Conservation (phyloP, 2,113 vertebrate species). For the Myiagra hebetior region DNA sequence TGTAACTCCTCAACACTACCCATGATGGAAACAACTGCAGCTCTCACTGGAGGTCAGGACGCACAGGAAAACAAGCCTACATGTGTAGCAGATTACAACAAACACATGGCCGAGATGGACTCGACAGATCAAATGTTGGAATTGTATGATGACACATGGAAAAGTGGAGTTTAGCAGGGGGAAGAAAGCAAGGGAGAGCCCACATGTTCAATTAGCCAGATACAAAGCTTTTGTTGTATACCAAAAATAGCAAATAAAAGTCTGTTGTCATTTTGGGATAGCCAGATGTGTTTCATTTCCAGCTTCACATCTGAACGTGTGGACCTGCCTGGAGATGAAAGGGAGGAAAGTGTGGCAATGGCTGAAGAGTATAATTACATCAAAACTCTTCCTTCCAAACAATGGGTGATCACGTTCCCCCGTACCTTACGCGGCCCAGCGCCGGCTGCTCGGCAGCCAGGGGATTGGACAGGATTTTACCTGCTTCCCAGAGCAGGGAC, state of each 20-base stretch:
- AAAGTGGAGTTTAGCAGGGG: slow-evolving; percentile 39
- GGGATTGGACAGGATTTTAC: not conserved
- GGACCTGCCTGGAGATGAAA: slow-evolving; percentile 67
- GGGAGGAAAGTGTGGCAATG: slow-evolving; percentile 61
- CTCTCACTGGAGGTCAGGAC: slow-evolving; percentile 68
- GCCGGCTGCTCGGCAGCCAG: not conserved
- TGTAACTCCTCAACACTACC: slow-evolving; percentile 60
- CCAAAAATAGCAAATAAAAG: slow-evolving; percentile 65
- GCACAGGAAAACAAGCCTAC: slow-evolving; percentile 67
- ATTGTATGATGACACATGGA: slow-evolving; percentile 61
- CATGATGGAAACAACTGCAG: slow-evolving; percentile 56
- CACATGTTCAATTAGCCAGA: slow-evolving; percentile 59
- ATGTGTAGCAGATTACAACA: slow-evolving; percentile 73
- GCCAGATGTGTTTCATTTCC: slow-evolving; percentile 72
- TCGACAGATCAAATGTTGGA: slow-evolving; percentile 59
- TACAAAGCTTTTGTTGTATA: slow-evolving; percentile 62
- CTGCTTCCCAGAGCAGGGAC: not conserved
- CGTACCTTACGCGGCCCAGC: not conserved
- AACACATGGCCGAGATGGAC: slow-evolving; percentile 63
- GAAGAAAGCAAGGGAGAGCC: slow-evolving; percentile 28
- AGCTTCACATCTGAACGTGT: slow-evolving; percentile 61
- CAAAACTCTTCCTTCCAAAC: slow-evolving; percentile 59
- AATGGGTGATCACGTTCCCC: not conserved
- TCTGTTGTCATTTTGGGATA: slow-evolving; percentile 57
- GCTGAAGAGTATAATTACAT: slow-evolving; percentile 63